A percentile compares a stretch with the other conserved stretches of the same genome.
phyloP scores from a whole-genome alignment of 2,797 vertebrate genomes.

The Aphelocoma californica region DNA sequence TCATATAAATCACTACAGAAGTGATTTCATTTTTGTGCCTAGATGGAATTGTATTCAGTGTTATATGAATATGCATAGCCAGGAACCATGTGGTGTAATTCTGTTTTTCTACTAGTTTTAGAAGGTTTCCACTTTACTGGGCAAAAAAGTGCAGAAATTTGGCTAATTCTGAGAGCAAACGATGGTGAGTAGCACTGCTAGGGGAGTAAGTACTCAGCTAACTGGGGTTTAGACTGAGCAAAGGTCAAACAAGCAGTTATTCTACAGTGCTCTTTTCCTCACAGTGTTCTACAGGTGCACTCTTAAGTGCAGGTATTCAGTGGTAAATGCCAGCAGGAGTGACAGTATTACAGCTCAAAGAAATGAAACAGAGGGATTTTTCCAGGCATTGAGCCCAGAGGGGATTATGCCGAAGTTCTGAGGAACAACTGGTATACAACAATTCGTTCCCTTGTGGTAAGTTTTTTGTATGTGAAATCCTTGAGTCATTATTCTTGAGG shows the following conservation, averaged over 20 bases:
- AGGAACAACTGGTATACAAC: background rate
- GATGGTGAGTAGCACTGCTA: background rate
- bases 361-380: background rate
- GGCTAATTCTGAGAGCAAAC: background rate
- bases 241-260: background rate
- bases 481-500: background rate
- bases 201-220: background rate
- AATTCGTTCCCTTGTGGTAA: background rate
- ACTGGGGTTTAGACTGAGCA: background rate
- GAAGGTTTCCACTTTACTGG: background rate
- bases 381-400: background rate
- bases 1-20: background rate
- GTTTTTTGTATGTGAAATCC: background rate
- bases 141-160: background rate
- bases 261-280: background rate
- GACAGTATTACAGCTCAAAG: background rate
- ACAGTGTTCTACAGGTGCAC: background rate
- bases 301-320: background rate
- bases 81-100: background rate
- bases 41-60: background rate
- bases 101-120: background rate
- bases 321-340: background rate
- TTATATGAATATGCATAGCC: background rate
- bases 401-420: fast-evolving
- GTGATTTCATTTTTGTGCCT: background rate